Base-by-base conservation (phyloP, 1,140 invertebrate species). In the Myzus persicae region DNA sequence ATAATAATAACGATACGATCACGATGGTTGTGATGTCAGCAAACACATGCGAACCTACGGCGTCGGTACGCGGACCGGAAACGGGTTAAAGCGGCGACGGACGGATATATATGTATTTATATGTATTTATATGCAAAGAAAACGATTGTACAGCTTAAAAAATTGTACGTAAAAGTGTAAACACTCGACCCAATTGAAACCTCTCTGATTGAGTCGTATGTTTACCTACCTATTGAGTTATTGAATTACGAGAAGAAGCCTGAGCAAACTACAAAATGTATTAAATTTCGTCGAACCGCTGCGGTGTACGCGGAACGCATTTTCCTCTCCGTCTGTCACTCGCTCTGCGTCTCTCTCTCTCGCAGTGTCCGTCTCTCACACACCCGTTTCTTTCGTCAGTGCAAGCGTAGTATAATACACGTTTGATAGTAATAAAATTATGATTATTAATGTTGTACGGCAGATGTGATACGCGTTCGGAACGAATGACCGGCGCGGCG, bases 241-340 rank as follows among this genome's bases (percentile, higher is more conserved):
- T 92, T 81, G 91, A 92, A 92, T 92, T 92, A 92, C 91, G 22
- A 48, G 22, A 76, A 91, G 90, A 92, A 92, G 67, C 91, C 91
- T 81, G 91, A 84, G 67, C 44, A 92, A 92, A 92, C 91, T 92
- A 46, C 67, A 67, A 54, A 89, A 89, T 44, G 91, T 92, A 92
- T 92, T 92, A 48, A 92, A 92, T 92, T 92, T 92, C 91, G 76
- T 92, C 44, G 22, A 82, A 22, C 59, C 76, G 38, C 91, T 46
- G n/a, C 44, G 36, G 89, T 85, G 82, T 26, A 84, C 40, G 40
- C 11, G n/a, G 42, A 85, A 44, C 18, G 24, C 42, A 26, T 31
- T 24, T 85, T 0, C 18, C 8, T 42, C 54, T 59, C 54, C 7
- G 4, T 59, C 54, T 3, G 0, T 18, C 31, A 11, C 31, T 14